Base-by-base conservation (phyloP, 2,888 invertebrate species). In the Leuctra nigra region DNA sequence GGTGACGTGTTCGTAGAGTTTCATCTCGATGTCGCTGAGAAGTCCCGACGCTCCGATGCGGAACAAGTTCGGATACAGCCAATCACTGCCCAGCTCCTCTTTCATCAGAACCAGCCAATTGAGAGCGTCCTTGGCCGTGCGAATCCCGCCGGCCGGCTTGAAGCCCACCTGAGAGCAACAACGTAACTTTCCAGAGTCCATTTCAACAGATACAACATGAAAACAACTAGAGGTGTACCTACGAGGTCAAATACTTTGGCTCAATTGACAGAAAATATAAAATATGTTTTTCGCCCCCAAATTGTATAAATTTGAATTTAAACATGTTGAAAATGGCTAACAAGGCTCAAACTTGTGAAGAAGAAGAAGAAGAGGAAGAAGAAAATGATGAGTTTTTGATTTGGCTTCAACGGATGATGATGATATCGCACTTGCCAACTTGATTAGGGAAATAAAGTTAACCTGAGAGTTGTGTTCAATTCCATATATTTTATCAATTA, bases 81-180 rank as follows among this genome's bases (percentile, higher is more conserved):
- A 99, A 14, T 87, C 84, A 54, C 83, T 74, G 1, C 97, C 98
- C 14, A 99, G 76, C 61, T 92, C 84, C 64, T 84, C 83, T 68
- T 89, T 83, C 7, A 97, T 81, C 58, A 99, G 72, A 3, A 85
- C 78, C 64, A 95, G 75, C 94, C 95, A 99, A 59, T 83, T 77
- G 25, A 96, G 76, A 0, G 93, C 90, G 69, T 98, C 95, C 47
- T 80, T 78, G 0, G 86, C 80, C 0, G 89, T 90, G 61, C 87
- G 81, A 46, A 99, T 91, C 7, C 99, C 99, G 14, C 99, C 99
- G 18, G 99, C 99, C 18, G 99, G 96, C 74, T 99, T 99, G 57
- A 99, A 80, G 1, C 99, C 99, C 61, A 98, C 86, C 91, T 91
- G 67, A 41, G 68, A 67, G 29, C 6, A 29, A 29, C 29, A 7